phyloP scores from a whole-genome alignment of 2,113 vertebrate species.

The Baryphthengus martii region DNA sequence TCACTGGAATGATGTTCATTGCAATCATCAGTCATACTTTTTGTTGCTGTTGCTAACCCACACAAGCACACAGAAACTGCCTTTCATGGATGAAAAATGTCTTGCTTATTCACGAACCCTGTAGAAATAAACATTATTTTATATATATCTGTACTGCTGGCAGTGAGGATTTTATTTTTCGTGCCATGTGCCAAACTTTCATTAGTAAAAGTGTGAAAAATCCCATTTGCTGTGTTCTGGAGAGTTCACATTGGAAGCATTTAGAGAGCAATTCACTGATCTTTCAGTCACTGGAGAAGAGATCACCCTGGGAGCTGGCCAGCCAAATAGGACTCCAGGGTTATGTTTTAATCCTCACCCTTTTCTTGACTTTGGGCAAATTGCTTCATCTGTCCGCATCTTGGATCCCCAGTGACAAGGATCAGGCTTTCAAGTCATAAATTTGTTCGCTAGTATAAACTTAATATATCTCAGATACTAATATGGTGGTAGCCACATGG shows the following conservation, averaged over 20 bases:
- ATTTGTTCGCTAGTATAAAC: slow-evolving; percentile 44
- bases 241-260: slow-evolving; percentile 2
- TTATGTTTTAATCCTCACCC: not conserved
- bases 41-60: slow-evolving; percentile 32
- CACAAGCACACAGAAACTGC: slow-evolving; percentile 30
- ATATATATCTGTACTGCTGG: slow-evolving; percentile 39
- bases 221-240: slow-evolving; percentile 42
- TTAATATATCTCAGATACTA: slow-evolving; percentile 14
- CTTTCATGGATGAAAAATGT: slow-evolving; percentile 58
- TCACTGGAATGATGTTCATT: not conserved
- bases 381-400: not conserved
- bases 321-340: not conserved
- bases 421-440: slow-evolving; percentile 50
- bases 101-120: slow-evolving; percentile 48
- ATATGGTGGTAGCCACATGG: not conserved
- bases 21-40: slow-evolving; percentile 13
- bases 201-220: slow-evolving; percentile 65
- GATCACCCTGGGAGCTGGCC: not conserved
- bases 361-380: not conserved
- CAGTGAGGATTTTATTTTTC: slow-evolving; percentile 31
- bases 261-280: slow-evolving; percentile 4
- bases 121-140: slow-evolving; percentile 57
- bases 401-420: not conserved
- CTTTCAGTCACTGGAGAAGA: not conserved
- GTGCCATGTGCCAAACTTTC: slow-evolving; percentile 51